Evolutionary conservation across 1,140 invertebrate species (phyloP).

Genomic region (Calephelis virginiensis): DNA sequence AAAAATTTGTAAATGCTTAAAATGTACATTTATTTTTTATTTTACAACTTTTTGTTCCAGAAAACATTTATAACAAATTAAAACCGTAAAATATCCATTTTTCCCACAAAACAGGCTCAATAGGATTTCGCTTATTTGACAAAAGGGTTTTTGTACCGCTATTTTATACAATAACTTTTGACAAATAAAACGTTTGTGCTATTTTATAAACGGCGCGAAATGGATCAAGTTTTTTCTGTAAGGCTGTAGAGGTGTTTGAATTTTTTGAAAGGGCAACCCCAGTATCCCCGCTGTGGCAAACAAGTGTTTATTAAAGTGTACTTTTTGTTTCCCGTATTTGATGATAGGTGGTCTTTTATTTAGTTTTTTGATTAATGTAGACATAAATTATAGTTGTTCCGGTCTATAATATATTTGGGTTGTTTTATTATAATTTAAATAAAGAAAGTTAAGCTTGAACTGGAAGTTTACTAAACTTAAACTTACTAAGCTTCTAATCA

Average conservation of each 20-base stretch:
- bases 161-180: conserved; percentile 9
- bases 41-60: neutral
- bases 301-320: conserved; percentile 40
- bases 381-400: conserved; percentile 21
- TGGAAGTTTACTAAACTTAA: no score
- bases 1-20: neutral
- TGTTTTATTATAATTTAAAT: neutral
- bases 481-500: no score
- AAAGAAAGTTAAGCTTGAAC: no score
- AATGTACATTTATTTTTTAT: neutral
- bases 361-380: conserved; percentile 34
- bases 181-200: conserved; percentile 12
- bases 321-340: conserved; percentile 41
- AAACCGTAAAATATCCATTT: conserved; percentile 43
- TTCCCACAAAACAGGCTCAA: conserved; percentile 29
- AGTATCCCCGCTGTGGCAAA: conserved; percentile 42
- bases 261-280: conserved; percentile 9
- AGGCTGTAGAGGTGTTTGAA: conserved; percentile 8
- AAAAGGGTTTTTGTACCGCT: conserved; percentile 36
- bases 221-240: conserved; percentile 14
- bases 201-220: conserved; percentile 15
- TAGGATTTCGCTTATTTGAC: conserved; percentile 32
- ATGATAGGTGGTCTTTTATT: conserved; percentile 47
- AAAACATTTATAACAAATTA: conserved; percentile 20
- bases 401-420: conserved; percentile 37